Evolutionary conservation across 2,797 vertebrate genomes (phyloP).

Genomic region (Epinephelus malabaricus): DNA sequence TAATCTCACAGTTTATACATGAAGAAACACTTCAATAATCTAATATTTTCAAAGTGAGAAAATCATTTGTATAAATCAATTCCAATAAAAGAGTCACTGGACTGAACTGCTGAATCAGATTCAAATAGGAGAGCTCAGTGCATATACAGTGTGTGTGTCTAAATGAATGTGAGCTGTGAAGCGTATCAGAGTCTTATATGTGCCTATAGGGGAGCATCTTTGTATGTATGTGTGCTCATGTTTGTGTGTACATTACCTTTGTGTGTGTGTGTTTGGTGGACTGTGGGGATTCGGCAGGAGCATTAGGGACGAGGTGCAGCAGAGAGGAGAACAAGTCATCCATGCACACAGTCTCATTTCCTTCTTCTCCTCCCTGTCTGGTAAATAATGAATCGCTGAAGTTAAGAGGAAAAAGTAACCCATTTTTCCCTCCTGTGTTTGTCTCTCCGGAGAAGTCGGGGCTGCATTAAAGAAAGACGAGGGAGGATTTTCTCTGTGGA

Average conservation of each 20-base stretch:
- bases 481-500: slow-evolving; percentile 29
- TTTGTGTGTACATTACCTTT: background rate
- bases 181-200: background rate
- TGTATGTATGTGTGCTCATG: slow-evolving; percentile 7
- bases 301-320: slow-evolving; percentile 42
- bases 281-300: background rate
- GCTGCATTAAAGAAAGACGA: slow-evolving; percentile 38
- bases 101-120: background rate
- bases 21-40: too few species aligned
- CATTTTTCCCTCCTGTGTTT: slow-evolving; percentile 20
- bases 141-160: background rate
- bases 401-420: slow-evolving; percentile 42
- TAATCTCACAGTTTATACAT: background rate
- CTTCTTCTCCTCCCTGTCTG: slow-evolving; percentile 36
- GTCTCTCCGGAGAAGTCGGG: slow-evolving; percentile 26
- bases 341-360: slow-evolving; percentile 52
- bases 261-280: background rate
- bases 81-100: background rate
- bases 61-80: background rate
- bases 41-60: background rate
- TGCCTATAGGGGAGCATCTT: background rate
- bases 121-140: background rate
- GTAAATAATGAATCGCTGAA: slow-evolving; percentile 69
- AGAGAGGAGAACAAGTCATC: slow-evolving; percentile 45
- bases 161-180: slow-evolving; percentile 10